Evolutionary conservation across 1,140 invertebrate genomes (phyloP).

Genomic region (Drosophila seguyi): DNA sequence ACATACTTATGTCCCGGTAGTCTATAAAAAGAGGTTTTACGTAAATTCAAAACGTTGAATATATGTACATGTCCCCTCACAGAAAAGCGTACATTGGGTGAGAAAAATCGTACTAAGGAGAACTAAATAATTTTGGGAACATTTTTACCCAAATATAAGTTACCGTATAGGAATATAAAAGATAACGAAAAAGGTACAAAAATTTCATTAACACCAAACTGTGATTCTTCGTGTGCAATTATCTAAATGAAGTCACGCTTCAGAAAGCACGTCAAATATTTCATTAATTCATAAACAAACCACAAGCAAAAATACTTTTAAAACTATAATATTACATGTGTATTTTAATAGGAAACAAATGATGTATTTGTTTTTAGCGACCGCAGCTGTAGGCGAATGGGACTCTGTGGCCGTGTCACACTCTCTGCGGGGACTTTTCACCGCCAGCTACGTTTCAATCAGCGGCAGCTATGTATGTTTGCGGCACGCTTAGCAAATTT

Average conservation of each 20-base stretch:
- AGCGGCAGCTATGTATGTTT: slow-evolving; percentile 12
- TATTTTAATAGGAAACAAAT: background rate
- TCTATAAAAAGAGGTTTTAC: too few relatives aligned
- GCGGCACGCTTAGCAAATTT: slow-evolving; percentile 45
- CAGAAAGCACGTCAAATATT: background rate
- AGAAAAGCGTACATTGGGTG: too few relatives aligned
- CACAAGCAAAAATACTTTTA: background rate
- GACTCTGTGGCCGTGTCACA: too few relatives aligned
- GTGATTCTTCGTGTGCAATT: background rate
- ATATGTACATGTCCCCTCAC: too few relatives aligned
- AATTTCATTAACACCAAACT: background rate
- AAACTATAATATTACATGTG: background rate
- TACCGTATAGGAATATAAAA: too few relatives aligned
- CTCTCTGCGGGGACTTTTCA: slow-evolving; percentile 1
- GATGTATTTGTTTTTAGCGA: background rate
- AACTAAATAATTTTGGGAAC: background rate
- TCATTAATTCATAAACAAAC: background rate
- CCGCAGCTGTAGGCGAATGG: background rate
- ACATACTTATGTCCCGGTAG: too few relatives aligned
- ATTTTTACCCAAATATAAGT: background rate
- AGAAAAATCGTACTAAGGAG: too few relatives aligned
- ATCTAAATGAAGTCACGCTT: background rate
- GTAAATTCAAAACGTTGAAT: too few relatives aligned
- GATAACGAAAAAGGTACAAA: too few relatives aligned
- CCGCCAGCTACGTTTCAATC: slow-evolving; percentile 37